Evolutionary conservation across 2,113 vertebrate species (phyloP).

Genomic region (Aegypius monachus): DNA sequence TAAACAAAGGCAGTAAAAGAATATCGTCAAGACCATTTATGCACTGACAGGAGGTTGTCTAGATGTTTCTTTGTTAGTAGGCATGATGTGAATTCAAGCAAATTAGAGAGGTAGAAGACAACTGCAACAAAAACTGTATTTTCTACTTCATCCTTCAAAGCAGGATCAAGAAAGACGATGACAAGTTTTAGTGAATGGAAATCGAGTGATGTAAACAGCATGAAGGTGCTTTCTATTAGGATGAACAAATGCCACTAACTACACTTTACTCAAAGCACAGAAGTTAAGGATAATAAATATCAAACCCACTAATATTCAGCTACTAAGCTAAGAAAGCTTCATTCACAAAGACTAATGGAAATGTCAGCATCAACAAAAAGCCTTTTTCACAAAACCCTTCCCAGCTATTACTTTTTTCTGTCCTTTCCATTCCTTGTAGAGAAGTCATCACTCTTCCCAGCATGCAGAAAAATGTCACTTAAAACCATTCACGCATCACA

Average conservation of each 20-base stretch:
- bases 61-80: neutral
- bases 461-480: rapidly evolving
- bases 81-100: neutral
- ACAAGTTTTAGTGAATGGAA: neutral
- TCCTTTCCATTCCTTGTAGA: neutral
- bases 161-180: neutral
- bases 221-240: neutral
- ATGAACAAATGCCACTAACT: neutral
- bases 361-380: neutral
- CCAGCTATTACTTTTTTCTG: no score
- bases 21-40: neutral
- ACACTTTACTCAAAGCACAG: neutral
- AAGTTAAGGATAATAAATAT: neutral
- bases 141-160: neutral
- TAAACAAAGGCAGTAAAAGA: neutral
- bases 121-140: neutral
- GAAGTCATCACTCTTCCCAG: neutral
- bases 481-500: neutral
- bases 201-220: neutral
- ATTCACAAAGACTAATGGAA: neutral
- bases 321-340: neutral
- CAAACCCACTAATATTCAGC: neutral
- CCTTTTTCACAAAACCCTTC: neutral
- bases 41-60: neutral
- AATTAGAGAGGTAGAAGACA: neutral